These are phyloP conservation scores for Myiagra hebetior DNA, from an alignment of 2,113 vertebrate species.

Conservation along the genomic window DNA sequence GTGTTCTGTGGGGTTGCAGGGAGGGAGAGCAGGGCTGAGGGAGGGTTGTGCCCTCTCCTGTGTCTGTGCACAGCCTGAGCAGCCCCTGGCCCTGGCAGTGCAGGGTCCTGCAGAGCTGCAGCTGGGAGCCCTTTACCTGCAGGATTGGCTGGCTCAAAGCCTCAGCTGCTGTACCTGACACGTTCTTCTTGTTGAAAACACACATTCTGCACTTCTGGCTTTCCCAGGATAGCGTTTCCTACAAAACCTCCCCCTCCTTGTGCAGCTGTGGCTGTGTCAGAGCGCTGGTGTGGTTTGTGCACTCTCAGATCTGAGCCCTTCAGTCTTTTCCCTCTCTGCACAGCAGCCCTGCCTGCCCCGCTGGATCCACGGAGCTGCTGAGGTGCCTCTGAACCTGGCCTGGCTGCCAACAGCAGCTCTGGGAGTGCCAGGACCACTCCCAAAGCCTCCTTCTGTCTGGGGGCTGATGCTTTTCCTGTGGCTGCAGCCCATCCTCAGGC, in stretches of 20 bases:
- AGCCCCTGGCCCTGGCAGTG: neutral
- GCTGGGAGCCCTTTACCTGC: neutral
- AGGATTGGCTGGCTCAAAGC: neutral
- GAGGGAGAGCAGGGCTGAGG: neutral
- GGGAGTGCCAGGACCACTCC: neutral
- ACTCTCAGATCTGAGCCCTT: neutral
- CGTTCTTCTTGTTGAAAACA: neutral
- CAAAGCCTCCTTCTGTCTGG: neutral
- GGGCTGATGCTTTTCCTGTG: neutral
- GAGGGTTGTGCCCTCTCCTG: neutral
- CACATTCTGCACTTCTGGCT: neutral
- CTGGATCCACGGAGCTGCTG: neutral
- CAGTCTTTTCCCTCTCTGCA: neutral
- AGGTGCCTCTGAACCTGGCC: neutral
- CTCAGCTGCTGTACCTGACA: neutral
- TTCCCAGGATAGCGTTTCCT: neutral
- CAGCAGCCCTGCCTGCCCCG: neutral
- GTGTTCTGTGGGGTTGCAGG: accelerated
- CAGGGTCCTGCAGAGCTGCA: neutral
- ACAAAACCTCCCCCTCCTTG: neutral
- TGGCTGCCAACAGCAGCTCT: neutral
- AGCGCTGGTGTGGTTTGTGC: neutral
- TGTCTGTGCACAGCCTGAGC: accelerated
- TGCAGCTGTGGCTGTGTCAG: neutral
- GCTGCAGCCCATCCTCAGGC: neutral